A percentile compares a stretch with the other conserved stretches of the same genome.
phyloP scores from a whole-genome alignment of 2,797 vertebrate species.

The Anabacerthia variegaticeps region DNA sequence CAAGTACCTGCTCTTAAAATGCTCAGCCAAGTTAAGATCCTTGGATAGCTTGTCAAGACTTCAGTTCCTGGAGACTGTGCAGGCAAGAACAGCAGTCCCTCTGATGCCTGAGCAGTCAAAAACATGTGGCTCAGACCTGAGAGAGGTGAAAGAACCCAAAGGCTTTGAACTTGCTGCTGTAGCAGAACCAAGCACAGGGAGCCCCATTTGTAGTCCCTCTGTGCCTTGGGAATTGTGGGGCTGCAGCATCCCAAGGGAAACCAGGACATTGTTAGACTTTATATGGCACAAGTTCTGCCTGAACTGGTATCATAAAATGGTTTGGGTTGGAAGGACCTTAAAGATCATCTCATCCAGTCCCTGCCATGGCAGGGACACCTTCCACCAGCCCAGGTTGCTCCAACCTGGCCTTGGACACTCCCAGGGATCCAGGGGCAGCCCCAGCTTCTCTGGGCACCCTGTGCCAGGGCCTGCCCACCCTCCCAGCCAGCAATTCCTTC shows the following conservation, averaged over 20 bases:
- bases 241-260: neutral
- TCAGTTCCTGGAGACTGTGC: neutral
- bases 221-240: neutral
- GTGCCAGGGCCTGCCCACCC: neutral
- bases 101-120: neutral
- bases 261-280: fast-evolving
- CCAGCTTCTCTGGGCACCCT: neutral
- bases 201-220: fast-evolving
- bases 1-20: neutral
- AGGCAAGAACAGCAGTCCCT: neutral
- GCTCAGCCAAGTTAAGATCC: neutral
- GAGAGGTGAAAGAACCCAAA: neutral
- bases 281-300: neutral
- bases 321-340: neutral
- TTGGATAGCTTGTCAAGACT: neutral
- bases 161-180: neutral
- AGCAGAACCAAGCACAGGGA: neutral
- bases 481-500: fast-evolving
- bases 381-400: neutral
- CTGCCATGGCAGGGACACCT: neutral
- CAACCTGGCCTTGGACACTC: neutral
- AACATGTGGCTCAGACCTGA: neutral
- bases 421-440: neutral
- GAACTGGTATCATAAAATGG: no score
- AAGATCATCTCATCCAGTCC: neutral